Evolutionary conservation across 2,888 invertebrate genomes (phyloP).

Genomic region (Oscheius sp.): DNA sequence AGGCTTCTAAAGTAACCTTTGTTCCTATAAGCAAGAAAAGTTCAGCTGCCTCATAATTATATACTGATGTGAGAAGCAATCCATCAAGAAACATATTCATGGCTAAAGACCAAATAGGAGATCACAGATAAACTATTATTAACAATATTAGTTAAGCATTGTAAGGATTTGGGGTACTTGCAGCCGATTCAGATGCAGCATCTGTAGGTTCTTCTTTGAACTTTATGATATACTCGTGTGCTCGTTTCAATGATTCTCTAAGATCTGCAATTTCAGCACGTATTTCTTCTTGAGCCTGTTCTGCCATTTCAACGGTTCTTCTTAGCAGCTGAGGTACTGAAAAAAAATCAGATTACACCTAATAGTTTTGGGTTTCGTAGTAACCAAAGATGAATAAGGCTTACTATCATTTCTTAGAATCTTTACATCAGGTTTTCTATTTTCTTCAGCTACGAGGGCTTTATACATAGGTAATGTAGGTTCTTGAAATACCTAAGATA

Average conservation of each 20-base stretch:
- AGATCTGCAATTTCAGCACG: conserved; percentile 55
- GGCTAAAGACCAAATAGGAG: no score
- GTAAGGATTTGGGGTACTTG: conserved; percentile 15
- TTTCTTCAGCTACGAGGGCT: conserved; percentile 37
- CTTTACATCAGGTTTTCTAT: conserved; percentile 47
- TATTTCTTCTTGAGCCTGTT: conserved; percentile 45
- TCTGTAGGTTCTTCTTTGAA: conserved; percentile 33
- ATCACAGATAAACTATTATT: no score
- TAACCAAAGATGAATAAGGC: conserved; percentile 26
- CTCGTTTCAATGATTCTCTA: conserved; percentile 47
- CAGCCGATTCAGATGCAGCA: conserved; percentile 7
- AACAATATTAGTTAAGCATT: no score
- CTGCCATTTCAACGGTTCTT: conserved; percentile 45
- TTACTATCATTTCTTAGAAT: conserved; percentile 51
- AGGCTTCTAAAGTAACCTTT: conserved; percentile 7
- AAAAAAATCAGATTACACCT: no score
- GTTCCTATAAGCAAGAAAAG: not conserved
- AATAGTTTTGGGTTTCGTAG: no score
- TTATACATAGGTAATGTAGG: conserved; percentile 54
- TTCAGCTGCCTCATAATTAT: no score
- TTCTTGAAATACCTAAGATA: conserved; percentile 57
- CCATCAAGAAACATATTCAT: no score
- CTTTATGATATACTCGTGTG: conserved; percentile 46
- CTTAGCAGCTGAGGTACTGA: conserved; percentile 47
- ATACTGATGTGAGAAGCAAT: no score